These are phyloP conservation scores for Danio jaintianensis DNA, from an alignment of 2,797 vertebrate genomes.

Conservation along the genomic window DNA sequence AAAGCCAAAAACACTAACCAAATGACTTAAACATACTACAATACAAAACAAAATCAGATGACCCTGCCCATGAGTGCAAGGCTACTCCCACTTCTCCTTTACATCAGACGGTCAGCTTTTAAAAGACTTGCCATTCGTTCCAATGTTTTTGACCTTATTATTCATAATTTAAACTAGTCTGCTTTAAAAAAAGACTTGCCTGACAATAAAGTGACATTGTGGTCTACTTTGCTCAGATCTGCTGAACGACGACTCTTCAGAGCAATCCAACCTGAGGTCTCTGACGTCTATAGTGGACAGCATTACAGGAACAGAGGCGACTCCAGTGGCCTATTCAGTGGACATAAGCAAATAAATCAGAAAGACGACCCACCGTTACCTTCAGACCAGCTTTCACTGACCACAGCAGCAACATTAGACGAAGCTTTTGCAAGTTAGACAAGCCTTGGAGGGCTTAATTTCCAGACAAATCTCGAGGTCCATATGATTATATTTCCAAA, in stretches of 20 bases:
- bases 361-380: background rate
- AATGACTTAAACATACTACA: too few relatives aligned
- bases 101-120: too few relatives aligned
- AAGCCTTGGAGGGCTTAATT: conserved; percentile 42
- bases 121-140: too few relatives aligned
- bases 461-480: conserved; percentile 60
- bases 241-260: conserved; percentile 82
- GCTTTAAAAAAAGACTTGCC: background rate
- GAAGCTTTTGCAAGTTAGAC: conserved; percentile 20
- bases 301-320: conserved; percentile 83
- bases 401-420: conserved; percentile 50
- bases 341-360: conserved; percentile 79
- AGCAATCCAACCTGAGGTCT: conserved; percentile 88
- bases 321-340: conserved; percentile 80
- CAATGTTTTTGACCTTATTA: too few relatives aligned
- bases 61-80: too few relatives aligned
- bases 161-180: too few relatives aligned
- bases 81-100: too few relatives aligned
- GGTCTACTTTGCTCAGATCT: conserved; percentile 80
- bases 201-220: background rate
- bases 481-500: conserved; percentile 60
- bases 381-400: conserved; percentile 30
- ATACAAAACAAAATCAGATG: too few relatives aligned
- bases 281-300: conserved; percentile 94
- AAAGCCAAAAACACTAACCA: too few relatives aligned